phyloP scores from a whole-genome alignment of 2,113 vertebrate species.

The Aphyosemion australe region DNA sequence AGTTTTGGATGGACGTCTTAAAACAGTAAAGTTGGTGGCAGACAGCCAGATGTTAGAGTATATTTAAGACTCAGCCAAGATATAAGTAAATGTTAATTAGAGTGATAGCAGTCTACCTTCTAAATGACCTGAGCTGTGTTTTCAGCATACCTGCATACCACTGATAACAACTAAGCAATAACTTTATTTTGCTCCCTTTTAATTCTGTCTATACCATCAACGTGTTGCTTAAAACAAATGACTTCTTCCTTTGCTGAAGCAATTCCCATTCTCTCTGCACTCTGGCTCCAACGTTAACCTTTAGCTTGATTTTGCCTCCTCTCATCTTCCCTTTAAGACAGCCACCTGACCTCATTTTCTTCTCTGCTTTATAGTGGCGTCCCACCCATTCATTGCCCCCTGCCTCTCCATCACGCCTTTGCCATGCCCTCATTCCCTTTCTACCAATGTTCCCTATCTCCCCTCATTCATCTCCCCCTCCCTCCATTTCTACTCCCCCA shows the following conservation, averaged over 20 bases:
- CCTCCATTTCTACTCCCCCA: not conserved
- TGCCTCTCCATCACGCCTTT: slow-evolving; percentile 16
- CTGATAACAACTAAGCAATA: slow-evolving; percentile 17
- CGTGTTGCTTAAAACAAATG: not conserved
- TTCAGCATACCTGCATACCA: slow-evolving; percentile 10
- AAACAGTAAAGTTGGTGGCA: slow-evolving; percentile 50
- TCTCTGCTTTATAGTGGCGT: slow-evolving; percentile 16
- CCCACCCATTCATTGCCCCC: slow-evolving; percentile 17
- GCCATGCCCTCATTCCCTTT: slow-evolving; percentile 30
- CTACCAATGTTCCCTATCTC: slow-evolving; percentile 10
- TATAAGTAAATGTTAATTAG: slow-evolving; percentile 59
- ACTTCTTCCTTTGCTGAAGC: slow-evolving; percentile 1
- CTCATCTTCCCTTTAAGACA: slow-evolving; percentile 19
- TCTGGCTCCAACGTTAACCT: slow-evolving; percentile 11
- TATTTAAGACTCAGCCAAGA: slow-evolving; percentile 29
- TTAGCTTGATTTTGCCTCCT: slow-evolving; percentile 17
- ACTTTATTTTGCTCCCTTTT: slow-evolving; percentile 8
- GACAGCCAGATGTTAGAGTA: slow-evolving; percentile 43
- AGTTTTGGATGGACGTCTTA: slow-evolving; percentile 25
- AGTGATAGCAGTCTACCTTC: slow-evolving; percentile 28
- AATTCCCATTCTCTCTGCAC: slow-evolving; percentile 12
- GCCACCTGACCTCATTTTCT: slow-evolving; percentile 20
- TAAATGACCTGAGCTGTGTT: slow-evolving; percentile 18
- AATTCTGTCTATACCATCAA: slow-evolving; percentile 9
- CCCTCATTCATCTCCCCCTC: slow-evolving; percentile 26